phyloP scores from a whole-genome alignment of 2,797 vertebrate species.

The Lemur catta region DNA sequence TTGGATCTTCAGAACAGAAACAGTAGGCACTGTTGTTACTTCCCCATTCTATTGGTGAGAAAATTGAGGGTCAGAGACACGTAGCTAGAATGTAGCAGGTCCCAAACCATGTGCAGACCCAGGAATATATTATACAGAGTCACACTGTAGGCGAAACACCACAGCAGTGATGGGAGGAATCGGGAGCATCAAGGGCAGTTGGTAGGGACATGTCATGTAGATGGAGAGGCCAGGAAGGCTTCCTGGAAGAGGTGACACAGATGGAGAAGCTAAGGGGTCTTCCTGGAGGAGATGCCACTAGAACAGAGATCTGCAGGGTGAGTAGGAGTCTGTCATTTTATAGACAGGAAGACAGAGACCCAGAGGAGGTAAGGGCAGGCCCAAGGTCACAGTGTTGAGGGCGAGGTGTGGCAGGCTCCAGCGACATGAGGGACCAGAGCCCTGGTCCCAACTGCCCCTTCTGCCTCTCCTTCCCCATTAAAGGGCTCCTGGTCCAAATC shows the following conservation, averaged over 20 bases:
- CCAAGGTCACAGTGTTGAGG: neutral
- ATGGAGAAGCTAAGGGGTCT: neutral
- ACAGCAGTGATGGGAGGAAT: fast-evolving
- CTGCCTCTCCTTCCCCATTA: neutral
- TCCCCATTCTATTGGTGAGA: neutral
- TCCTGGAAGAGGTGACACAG: neutral
- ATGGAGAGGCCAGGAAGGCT: neutral
- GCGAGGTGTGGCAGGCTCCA: neutral
- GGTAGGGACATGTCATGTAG: neutral
- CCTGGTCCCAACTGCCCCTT: neutral
- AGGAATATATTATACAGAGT: neutral
- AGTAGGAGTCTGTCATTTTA: no score
- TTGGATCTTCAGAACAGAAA: neutral
- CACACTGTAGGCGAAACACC: fast-evolving
- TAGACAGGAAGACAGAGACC: neutral
- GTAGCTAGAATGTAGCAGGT: neutral
- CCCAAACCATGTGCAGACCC: neutral
- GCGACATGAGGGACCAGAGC: neutral
- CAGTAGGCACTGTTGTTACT: neutral
- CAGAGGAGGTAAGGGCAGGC: neutral
- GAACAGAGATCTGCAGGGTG: neutral
- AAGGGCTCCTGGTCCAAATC: neutral
- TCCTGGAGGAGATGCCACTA: neutral
- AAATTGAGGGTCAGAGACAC: neutral
- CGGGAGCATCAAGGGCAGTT: no score